Conservation (phyloP, 1,140 invertebrate genomes). For the Helicoverpa armigera region DNA sequence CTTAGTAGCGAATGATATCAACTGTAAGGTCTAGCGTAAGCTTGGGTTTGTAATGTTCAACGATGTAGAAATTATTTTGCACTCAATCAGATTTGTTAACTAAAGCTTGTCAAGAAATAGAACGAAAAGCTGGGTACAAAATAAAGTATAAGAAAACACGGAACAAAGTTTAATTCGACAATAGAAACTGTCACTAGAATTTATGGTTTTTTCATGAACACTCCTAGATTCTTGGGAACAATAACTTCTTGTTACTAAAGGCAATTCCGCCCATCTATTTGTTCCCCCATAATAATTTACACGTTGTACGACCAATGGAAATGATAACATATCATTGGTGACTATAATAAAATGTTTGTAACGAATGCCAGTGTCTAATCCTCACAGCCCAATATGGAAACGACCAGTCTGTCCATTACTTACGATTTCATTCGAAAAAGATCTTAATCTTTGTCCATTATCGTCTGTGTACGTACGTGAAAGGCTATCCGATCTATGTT, state of each 20-base stretch:
- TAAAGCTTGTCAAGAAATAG: slow-evolving; percentile 9
- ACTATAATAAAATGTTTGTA: slow-evolving; percentile 35
- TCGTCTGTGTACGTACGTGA: slow-evolving; percentile 69
- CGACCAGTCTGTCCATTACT: slow-evolving; percentile 65
- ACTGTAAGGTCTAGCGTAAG: slow-evolving; percentile 11
- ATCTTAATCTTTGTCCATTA: slow-evolving; percentile 78
- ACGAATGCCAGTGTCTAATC: slow-evolving; percentile 55
- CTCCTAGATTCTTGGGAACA: neutral
- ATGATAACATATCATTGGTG: slow-evolving; percentile 21
- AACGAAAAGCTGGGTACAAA: slow-evolving; percentile 11
- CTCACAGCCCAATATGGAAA: slow-evolving; percentile 60
- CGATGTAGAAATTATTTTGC: slow-evolving; percentile 23
- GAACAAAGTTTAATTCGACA: neutral
- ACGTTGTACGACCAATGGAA: slow-evolving; percentile 11
- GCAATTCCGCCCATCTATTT: slow-evolving; percentile 16
- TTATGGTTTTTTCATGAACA: slow-evolving; percentile 3
- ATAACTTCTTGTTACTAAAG: slow-evolving; percentile 28
- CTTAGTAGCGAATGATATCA: slow-evolving; percentile 18
- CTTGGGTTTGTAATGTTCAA: slow-evolving; percentile 23
- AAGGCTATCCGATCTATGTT: slow-evolving; percentile 75
- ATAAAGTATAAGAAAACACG: slow-evolving; percentile 30
- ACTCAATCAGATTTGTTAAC: slow-evolving; percentile 28
- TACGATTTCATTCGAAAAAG: slow-evolving; percentile 77
- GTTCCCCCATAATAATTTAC: neutral
- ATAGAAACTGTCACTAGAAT: neutral